Evolutionary conservation across 2,113 vertebrate genomes (phyloP), one percentile per base, ranked within the genome.

Genomic region (Desmodus rotundus): DNA sequence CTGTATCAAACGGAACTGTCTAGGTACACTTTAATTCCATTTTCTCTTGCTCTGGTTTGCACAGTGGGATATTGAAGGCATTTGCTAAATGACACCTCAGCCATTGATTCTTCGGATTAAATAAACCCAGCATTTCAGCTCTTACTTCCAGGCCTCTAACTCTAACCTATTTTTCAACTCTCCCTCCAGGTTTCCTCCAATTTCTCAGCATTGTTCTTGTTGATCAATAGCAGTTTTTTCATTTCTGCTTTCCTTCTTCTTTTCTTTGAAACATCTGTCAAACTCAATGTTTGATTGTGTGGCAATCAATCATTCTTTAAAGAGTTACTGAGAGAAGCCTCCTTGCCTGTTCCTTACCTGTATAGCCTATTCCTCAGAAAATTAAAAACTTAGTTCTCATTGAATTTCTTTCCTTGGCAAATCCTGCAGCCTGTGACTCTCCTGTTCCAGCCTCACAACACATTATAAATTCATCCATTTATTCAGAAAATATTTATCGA

Each of bases 211-310:
- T 77, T 56, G n/a, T 19, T 43, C 74, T 84, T 87, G 0, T 47
- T 86, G 50, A 87, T 97, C 84, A 83, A 38, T 94, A 91, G 31
- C 91, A 82, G 45, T 86, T 87, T 95, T 80, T 93, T 87, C 67
- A 94, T 58, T 91, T 84, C 87, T 77, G 50, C 20, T 54, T 89
- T 70, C 45, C 68, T 78, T 96, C 76, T 73, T 87, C 67, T 61
- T 93, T 83, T 80, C 78, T 58, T 73, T 90, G 65, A 89, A 90
- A 76, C 38, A 84, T 54, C 80, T 93, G 43, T 81, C 93, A 93
- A 89, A 72, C 6, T 81, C 74, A n/a, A 8, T 84, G 61, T 77
- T 92, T n/a, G 22, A 65, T 84, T 50, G 33, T 80, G 33, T 76
- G 80, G 89, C 17, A n/a, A 77, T n/a, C 67, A 58, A 65, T 95